Evolutionary conservation across 2,888 invertebrate genomes (phyloP).

Genomic region (Dusona sp.): DNA sequence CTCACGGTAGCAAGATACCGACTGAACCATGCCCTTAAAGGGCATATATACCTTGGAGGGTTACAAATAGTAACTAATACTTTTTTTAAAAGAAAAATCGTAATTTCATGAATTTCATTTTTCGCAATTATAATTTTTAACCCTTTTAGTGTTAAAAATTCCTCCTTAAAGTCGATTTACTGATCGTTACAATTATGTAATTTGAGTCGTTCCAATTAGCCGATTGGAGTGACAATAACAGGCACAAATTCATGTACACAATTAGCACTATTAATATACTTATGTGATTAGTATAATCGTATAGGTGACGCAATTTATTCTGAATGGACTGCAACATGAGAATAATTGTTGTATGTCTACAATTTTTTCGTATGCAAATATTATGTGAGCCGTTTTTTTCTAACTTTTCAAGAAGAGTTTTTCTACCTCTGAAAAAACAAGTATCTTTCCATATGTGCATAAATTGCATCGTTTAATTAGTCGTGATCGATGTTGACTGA

Average conservation of each 20-base stretch:
- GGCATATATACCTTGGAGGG: neutral
- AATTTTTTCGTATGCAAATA: neutral
- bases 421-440: neutral
- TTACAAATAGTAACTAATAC: neutral
- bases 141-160: neutral
- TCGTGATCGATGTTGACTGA: slow-evolving; percentile 3
- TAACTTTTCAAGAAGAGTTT: neutral
- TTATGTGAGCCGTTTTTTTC: neutral
- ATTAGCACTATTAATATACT: neutral
- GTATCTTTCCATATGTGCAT: neutral
- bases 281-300: neutral
- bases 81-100: no score
- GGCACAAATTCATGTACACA: neutral
- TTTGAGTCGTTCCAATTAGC: neutral
- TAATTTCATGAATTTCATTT: neutral
- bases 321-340: neutral
- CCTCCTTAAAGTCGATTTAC: neutral
- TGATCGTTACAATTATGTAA: neutral
- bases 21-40: no score
- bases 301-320: neutral
- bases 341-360: neutral
- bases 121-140: neutral
- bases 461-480: slow-evolving; percentile 7
- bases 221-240: neutral
- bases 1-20: no score